Evolutionary conservation across 2,113 vertebrate genomes (phyloP).

Genomic region (Onychostruthus taczanowskii): DNA sequence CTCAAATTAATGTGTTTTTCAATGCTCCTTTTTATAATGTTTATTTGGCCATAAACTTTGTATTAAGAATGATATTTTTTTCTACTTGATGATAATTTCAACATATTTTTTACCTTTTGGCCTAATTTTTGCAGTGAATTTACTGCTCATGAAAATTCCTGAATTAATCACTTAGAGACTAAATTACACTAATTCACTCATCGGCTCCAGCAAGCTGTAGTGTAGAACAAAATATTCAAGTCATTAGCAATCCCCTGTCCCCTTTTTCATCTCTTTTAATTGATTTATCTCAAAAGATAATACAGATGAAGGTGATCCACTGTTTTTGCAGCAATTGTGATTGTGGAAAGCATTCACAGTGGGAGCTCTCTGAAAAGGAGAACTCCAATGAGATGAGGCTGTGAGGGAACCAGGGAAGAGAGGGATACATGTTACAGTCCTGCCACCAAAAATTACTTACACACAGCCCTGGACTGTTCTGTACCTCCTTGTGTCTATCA

Average conservation of each 20-base stretch:
- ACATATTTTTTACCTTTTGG: constrained; percentile 3
- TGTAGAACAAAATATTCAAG: background rate
- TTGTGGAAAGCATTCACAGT: background rate
- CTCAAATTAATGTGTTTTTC: background rate
- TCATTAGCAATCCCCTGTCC: background rate
- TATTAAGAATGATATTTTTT: background rate
- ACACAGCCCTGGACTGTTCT: background rate
- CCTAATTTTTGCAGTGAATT: constrained; percentile 7
- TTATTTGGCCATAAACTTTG: background rate
- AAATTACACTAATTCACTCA: constrained; percentile 1
- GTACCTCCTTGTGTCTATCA: background rate
- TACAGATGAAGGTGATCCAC: background rate
- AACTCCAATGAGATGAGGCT: background rate
- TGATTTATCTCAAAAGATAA: background rate
- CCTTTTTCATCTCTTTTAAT: background rate
- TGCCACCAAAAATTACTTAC: background rate
- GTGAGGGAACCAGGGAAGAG: background rate
- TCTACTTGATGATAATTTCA: background rate
- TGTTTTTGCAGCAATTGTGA: background rate
- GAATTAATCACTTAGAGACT: constrained; percentile 12
- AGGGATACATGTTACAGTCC: rapidly evolving
- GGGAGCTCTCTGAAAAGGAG: background rate
- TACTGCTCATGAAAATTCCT: constrained; percentile 4
- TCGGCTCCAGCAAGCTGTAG: background rate
- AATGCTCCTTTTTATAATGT: background rate